Base-by-base conservation (phyloP, 2,113 vertebrate species). In the pig (Sus scrofa) region DNA sequence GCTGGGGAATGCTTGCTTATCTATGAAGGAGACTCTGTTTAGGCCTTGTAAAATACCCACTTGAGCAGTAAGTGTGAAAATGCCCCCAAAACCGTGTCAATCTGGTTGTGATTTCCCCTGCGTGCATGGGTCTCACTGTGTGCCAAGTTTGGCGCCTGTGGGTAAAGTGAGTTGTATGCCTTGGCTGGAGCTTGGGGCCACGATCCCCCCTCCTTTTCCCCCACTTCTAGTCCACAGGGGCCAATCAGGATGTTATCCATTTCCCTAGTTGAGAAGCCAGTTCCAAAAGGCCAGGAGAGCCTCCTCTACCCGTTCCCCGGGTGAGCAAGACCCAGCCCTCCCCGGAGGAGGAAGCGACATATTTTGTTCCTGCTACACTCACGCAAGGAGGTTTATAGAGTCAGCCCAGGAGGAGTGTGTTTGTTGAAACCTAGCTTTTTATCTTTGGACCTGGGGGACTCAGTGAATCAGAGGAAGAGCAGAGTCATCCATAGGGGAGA, bases 351-450 rank as follows among this genome's bases (percentile, higher is more conserved):
- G 95, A 75, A 97, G 95, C 77, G 97, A 98, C 95, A 26, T 32
- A 93, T 94, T 95, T 91, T 84, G 81, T 97, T 94, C 95, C 95
- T 92, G 87, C 78, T 97, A 92, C 74, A 95, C 93, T 97, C 91
- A 93, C 90, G 96, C 97, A 98, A 98, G 96, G 85, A 97, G 94
- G 97, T 95, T 98, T 98, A 98, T 81, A 90, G 95, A 95, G 86
- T 34, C 12, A 20, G 85, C 56, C 26, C 67, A 62, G 93, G 67
- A 52, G 1, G 71, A n/a, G 26, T 2, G 10, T 18, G 86, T 74
- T 60, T 34, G 24, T 18, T 79, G 62, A 87, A 77, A 92, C 27
- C 34, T 92, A 54, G 83, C 82, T 37, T 77, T 95, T 88, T 26
- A 96, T 86, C 98, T 79, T 79, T 8, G 30, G 92, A 96, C 58